These are phyloP conservation scores for Potorous gilbertii DNA, from an alignment of 2,797 vertebrate genomes.

Conservation along the genomic window DNA sequence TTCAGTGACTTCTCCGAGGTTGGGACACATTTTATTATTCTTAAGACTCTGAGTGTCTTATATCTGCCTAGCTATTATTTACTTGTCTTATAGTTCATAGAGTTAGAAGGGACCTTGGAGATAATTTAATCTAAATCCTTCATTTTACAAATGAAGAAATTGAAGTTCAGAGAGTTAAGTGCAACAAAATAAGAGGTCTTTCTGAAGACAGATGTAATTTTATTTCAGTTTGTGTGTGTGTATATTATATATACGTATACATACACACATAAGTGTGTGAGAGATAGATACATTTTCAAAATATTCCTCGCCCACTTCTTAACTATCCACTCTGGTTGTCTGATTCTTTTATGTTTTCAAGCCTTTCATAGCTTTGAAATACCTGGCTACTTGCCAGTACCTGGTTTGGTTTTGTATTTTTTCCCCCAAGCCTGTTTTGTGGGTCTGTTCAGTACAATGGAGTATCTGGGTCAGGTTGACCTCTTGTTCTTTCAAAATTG, in stretches of 20 bases:
- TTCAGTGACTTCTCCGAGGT: neutral
- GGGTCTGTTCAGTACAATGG: conserved; percentile 19
- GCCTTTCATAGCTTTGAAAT: conserved; percentile 22
- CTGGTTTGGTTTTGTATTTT: neutral
- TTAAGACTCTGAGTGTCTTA: conserved; percentile 15
- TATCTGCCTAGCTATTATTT: conserved; percentile 24
- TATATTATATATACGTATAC: conserved; percentile 9
- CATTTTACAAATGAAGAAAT: neutral
- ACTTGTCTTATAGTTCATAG: neutral
- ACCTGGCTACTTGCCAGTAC: conserved; percentile 19
- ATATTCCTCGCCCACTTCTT: neutral
- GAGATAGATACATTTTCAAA: neutral
- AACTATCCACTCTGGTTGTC: neutral
- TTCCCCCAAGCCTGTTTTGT: neutral
- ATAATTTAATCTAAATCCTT: neutral
- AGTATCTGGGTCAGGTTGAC: neutral
- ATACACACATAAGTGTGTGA: conserved; percentile 23
- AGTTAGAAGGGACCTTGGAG: neutral
- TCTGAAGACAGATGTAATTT: conserved; percentile 26
- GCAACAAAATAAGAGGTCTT: conserved; percentile 16
- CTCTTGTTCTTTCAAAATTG: conserved; percentile 6
- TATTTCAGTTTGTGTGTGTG: conserved; percentile 16
- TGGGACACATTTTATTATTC: neutral
- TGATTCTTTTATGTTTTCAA: conserved; percentile 26
- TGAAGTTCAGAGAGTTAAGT: neutral